These are phyloP conservation scores for Atethmia centrago DNA, from an alignment of 2,888 invertebrate species.

Conservation along the genomic window DNA sequence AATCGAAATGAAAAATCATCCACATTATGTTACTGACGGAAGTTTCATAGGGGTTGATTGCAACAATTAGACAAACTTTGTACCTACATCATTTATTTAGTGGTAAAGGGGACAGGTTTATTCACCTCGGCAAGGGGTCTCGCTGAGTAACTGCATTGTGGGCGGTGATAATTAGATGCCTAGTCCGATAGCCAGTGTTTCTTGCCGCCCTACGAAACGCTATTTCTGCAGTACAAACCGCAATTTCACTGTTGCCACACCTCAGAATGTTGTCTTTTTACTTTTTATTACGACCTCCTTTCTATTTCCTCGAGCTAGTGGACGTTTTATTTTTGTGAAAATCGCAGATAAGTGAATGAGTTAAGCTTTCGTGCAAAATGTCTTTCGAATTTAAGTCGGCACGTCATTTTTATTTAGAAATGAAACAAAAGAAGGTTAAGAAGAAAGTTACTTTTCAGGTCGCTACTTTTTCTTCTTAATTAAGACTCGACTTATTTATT, in stretches of 20 bases:
- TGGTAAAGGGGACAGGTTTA: constrained; percentile 77
- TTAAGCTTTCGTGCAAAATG: constrained; percentile 76
- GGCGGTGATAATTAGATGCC: constrained; percentile 85
- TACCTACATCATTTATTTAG: constrained; percentile 67
- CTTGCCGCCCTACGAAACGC: constrained; percentile 74
- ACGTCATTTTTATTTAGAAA: constrained; percentile 81
- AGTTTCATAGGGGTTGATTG: constrained; percentile 32
- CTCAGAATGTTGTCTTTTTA: constrained; percentile 74
- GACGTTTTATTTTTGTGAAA: constrained; percentile 68
- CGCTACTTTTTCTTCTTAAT: constrained; percentile 21
- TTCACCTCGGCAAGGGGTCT: constrained; percentile 73
- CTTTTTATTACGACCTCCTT: constrained; percentile 68
- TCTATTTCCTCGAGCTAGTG: constrained; percentile 62
- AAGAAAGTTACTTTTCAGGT: constrained; percentile 87
- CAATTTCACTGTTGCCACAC: constrained; percentile 75
- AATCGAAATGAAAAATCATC: constrained; percentile 27
- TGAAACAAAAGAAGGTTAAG: constrained; percentile 83
- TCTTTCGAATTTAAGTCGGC: constrained; percentile 81
- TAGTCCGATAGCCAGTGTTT: constrained; percentile 80
- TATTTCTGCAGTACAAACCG: constrained; percentile 78
- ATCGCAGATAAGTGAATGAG: constrained; percentile 64
- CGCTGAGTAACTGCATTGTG: constrained; percentile 73
- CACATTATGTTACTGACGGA: neutral
- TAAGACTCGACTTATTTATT: neutral
- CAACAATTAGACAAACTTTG: constrained; percentile 42